Conservation (phyloP, 2,113 vertebrate genomes). For the Gopherus evgoodei region DNA sequence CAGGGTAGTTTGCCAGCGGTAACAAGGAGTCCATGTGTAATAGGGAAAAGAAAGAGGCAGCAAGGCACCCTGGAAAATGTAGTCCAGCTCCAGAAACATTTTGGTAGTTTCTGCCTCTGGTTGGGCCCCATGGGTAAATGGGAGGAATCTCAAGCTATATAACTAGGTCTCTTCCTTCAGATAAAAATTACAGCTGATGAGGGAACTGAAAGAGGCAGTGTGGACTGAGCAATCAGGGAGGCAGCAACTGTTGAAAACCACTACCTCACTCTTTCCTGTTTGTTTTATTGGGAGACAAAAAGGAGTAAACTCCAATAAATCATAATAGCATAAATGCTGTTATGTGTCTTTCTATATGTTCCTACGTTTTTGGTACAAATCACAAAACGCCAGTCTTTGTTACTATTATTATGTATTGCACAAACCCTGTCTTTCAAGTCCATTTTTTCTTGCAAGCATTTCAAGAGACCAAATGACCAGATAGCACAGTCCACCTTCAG, state of each 20-base stretch:
- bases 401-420: not conserved
- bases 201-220: not conserved
- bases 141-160: not conserved
- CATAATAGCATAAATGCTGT: not conserved
- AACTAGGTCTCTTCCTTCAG: not conserved
- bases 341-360: not conserved
- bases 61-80: not conserved
- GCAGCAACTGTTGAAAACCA: not conserved
- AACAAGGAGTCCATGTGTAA: not conserved
- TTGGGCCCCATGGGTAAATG: not conserved
- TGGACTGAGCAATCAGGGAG: not conserved
- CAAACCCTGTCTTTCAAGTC: not conserved
- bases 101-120: not conserved
- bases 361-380: not conserved
- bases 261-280: not conserved
- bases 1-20: not conserved
- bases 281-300: not conserved
- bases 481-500: fast-evolving
- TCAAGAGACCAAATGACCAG: not conserved
- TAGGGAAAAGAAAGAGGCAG: not conserved
- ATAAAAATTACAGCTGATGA: not conserved
- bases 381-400: not conserved
- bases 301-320: not conserved
- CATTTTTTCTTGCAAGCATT: not conserved
- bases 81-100: not conserved